Base-by-base conservation (phyloP, 2,113 vertebrate genomes). In the Xenus cinereus region DNA sequence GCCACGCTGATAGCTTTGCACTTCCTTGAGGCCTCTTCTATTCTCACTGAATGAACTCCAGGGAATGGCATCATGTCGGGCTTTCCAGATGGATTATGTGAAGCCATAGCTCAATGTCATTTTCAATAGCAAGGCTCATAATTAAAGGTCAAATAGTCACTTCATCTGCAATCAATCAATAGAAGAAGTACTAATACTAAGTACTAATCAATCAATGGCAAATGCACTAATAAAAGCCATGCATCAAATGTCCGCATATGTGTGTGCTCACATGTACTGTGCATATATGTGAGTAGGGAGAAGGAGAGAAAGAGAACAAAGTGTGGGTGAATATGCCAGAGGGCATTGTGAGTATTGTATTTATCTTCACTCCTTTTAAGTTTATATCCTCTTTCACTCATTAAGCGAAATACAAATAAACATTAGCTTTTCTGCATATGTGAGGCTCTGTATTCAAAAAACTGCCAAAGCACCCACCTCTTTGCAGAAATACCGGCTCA, bases 71-170 rank as follows among this genome's bases (percentile, higher is more conserved):
- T 98, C 98, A 99, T 97, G 98, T 99, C 98, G 98, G 98, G 98
- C 96, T 98, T 98, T 98, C 98, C 98, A 98, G 98, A 98, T 98
- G 98, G 98, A 98, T 98, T 98, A 98, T 97, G 97, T 98, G 98
- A 96, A 98, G 97, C 98, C 98, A 98, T 98, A 98, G 98, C 98
- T 98, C 98, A 98, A 98, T 98, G 98, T 98, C 98, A 98, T 98
- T 98, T 98, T 98, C 98, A 98, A 98, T 98, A 98, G 97, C 98
- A 98, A 97, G 98, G 97, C 98, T 98, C 98, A 98, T 99, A 99
- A 99, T 99, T 99, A 99, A 99, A 99, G 99, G 99, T 99, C 99
- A 99, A 99, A 98, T 98, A 98, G 99, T 99, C 99, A 99, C 99
- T 99, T 99, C 98, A 98, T 99, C 99, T 98, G 98, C 98, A 99